Conservation (phyloP, 2,888 invertebrate species). For the Hydroisotoma schaefferi region DNA sequence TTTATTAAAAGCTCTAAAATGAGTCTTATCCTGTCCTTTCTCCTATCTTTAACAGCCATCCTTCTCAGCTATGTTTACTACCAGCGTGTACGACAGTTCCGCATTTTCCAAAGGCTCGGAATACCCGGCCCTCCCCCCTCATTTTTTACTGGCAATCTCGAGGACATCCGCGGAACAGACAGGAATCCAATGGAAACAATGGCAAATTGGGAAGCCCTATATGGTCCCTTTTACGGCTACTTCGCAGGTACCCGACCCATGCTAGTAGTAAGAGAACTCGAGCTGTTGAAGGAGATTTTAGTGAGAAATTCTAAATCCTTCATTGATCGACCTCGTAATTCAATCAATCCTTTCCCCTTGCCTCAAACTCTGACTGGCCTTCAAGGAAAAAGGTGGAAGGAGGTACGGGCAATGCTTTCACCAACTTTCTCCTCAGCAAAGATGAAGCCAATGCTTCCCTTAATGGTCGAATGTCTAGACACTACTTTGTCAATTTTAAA, state of each 20-base stretch:
- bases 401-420: slow-evolving; percentile 55
- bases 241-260: slow-evolving; percentile 45
- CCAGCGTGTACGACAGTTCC: slow-evolving; percentile 12
- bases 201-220: slow-evolving; percentile 44
- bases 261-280: slow-evolving; percentile 46
- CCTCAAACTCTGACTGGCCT: slow-evolving; percentile 44
- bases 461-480: slow-evolving; percentile 53
- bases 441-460: slow-evolving; percentile 54
- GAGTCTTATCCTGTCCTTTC: too few relatives aligned
- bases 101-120: slow-evolving; percentile 20
- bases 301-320: slow-evolving; percentile 50
- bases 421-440: slow-evolving; percentile 56
- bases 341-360: slow-evolving; percentile 41
- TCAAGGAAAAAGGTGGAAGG: slow-evolving; percentile 56
- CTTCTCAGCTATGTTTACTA: background rate
- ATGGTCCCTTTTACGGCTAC: slow-evolving; percentile 47
- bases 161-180: slow-evolving; percentile 19
- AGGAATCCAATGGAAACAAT: slow-evolving; percentile 36
- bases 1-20: too few relatives aligned
- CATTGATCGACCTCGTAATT: slow-evolving; percentile 48
- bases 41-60: too few relatives aligned
- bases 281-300: slow-evolving; percentile 49
- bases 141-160: slow-evolving; percentile 37
- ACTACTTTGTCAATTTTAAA: slow-evolving; percentile 52
- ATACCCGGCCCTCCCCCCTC: slow-evolving; percentile 43